A percentile compares a stretch with the other conserved stretches of the same genome.
phyloP scores from a whole-genome alignment of 2,797 vertebrate genomes.

The Anolis apletophallus region DNA sequence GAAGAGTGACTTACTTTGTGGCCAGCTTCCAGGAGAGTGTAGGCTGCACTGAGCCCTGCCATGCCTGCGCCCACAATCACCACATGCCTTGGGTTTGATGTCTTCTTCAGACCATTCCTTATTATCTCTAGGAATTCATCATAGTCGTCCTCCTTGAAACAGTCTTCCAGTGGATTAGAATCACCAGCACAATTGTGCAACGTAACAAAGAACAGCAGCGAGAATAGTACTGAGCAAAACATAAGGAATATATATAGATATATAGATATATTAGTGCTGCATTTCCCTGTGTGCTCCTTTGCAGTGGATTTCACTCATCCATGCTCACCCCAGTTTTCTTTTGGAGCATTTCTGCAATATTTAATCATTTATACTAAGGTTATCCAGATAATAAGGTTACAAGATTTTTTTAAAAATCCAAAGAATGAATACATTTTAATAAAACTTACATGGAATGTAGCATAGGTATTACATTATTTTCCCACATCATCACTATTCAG shows the following conservation, averaged over 20 bases:
- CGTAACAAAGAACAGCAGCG: not conserved
- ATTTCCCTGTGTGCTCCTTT: not conserved
- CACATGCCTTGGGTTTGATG: not conserved
- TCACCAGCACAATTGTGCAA: slow-evolving; percentile 4
- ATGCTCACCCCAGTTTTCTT: not conserved
- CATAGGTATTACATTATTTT: no score
- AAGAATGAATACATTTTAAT: no score
- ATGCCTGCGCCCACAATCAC: slow-evolving; percentile 29
- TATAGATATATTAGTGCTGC: no score
- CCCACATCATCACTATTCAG: no score
- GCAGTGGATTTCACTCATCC: not conserved
- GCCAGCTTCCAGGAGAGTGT: not conserved
- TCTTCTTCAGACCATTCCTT: not conserved
- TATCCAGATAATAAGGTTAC: no score
- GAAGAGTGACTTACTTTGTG: slow-evolving; percentile 11
- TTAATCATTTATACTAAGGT: not conserved
- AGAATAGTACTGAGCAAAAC: not conserved
- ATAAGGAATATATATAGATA: no score
- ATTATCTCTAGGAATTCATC: slow-evolving; percentile 12
- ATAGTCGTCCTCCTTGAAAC: slow-evolving; percentile 11
- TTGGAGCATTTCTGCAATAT: not conserved
- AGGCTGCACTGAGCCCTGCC: slow-evolving; percentile 17
- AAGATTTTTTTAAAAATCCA: no score
- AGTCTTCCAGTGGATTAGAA: not conserved
- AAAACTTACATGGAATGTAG: no score